These are phyloP conservation scores for Nymphalis urticae DNA, from an alignment of 2,888 invertebrate genomes.

Conservation along the genomic window DNA sequence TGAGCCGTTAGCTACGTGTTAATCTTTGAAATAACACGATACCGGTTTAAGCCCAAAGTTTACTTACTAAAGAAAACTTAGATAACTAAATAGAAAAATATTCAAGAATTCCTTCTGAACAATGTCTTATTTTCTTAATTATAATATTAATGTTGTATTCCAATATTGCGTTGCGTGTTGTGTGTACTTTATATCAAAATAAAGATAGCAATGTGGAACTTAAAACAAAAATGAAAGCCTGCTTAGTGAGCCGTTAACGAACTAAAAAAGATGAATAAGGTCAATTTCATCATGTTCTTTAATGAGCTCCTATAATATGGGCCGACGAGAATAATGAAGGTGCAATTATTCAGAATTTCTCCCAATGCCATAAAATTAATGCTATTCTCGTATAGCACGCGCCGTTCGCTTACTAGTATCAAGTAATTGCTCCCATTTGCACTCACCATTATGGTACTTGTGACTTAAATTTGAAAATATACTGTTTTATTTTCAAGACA, in stretches of 20 bases:
- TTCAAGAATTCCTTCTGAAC: not conserved
- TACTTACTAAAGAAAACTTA: not conserved
- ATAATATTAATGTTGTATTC: too few relatives aligned
- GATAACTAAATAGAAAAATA: slow-evolving; percentile 4
- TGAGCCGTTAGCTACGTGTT: slow-evolving; percentile 43
- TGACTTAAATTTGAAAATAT: slow-evolving; percentile 34
- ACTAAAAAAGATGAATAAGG: not conserved
- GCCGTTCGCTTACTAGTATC: slow-evolving; percentile 44
- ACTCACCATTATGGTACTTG: slow-evolving; percentile 49
- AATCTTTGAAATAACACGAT: slow-evolving; percentile 44
- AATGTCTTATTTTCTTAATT: too few relatives aligned
- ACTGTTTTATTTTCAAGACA: slow-evolving; percentile 16
- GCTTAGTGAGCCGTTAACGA: not conserved
- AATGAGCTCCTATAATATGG: slow-evolving; percentile 47
- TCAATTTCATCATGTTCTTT: slow-evolving; percentile 28
- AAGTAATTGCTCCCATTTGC: slow-evolving; percentile 69
- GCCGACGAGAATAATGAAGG: slow-evolving; percentile 34
- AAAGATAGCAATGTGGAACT: not conserved
- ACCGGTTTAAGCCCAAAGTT: slow-evolving; percentile 18
- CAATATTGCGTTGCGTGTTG: not conserved
- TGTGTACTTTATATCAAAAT: too few relatives aligned
- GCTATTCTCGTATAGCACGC: slow-evolving; percentile 56
- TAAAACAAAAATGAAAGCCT: too few relatives aligned
- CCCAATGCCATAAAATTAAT: slow-evolving; percentile 66
- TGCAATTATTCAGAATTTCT: slow-evolving; percentile 70